phyloP scores from a whole-genome alignment of 1,140 invertebrate genomes.

The Mamestra configurata region DNA sequence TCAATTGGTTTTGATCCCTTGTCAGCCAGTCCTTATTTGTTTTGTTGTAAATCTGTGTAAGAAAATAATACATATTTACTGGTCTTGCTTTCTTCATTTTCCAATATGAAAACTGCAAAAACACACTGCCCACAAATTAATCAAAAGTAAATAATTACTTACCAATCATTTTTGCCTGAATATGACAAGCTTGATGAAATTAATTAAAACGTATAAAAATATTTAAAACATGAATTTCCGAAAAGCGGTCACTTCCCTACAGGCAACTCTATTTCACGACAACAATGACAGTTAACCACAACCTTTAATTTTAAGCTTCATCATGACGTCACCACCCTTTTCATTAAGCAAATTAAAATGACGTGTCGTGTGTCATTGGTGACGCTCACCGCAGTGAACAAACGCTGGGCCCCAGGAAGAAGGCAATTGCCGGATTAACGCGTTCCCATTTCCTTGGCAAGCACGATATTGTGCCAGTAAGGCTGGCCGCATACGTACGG shows the following conservation, averaged over 20 bases:
- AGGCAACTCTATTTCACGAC: background rate
- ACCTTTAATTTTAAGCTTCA: slow-evolving; percentile 1
- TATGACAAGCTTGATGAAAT: no score
- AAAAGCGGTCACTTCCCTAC: slow-evolving; percentile 4
- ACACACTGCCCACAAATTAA: no score
- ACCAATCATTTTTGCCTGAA: no score
- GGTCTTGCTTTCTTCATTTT: no score
- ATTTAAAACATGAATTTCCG: no score
- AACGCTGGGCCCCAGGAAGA: slow-evolving; percentile 52
- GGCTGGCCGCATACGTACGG: no score
- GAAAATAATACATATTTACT: no score
- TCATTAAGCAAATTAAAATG: background rate
- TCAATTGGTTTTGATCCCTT: background rate
- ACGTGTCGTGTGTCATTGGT: slow-evolving; percentile 14
- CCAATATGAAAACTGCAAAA: no score
- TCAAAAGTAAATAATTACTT: no score
- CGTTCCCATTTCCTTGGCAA: slow-evolving; percentile 55
- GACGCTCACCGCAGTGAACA: slow-evolving; percentile 20
- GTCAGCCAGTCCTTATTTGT: background rate
- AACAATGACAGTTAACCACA: background rate
- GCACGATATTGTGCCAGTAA: slow-evolving; percentile 6
- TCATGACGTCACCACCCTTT: background rate
- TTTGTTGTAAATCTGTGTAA: background rate
- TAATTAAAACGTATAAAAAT: no score
- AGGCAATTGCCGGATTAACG: slow-evolving; percentile 58